These are phyloP conservation scores for Enteromius radiatus DNA, from an alignment of 2,797 vertebrate genomes.

Conservation along the genomic window DNA sequence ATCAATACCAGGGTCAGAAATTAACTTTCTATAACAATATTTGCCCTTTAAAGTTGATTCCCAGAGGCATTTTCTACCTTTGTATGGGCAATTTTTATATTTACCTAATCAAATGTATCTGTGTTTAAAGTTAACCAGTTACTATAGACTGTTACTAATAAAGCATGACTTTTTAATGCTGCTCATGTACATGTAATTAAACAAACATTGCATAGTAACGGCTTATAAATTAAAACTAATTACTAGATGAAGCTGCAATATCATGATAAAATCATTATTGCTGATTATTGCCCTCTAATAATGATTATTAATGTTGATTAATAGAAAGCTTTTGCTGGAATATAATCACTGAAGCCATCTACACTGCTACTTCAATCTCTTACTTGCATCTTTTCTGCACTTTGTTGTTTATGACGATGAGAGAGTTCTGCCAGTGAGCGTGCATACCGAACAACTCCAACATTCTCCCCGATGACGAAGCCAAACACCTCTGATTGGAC, in stretches of 20 bases:
- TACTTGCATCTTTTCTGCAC: constrained; percentile 5
- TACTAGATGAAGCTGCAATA: constrained; percentile 1
- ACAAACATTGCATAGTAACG: background rate
- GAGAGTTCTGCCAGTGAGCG: background rate
- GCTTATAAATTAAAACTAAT: constrained; percentile 7
- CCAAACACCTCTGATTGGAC: background rate
- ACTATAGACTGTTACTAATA: constrained; percentile 3
- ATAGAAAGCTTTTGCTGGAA: background rate
- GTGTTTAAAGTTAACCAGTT: constrained; percentile 6
- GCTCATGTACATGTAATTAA: background rate
- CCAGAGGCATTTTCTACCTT: background rate
- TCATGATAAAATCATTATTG: constrained; percentile 8
- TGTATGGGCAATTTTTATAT: background rate
- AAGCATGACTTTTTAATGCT: background rate
- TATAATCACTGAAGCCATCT: background rate
- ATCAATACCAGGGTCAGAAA: constrained; percentile 16
- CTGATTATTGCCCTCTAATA: constrained; percentile 1
- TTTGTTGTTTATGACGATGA: background rate
- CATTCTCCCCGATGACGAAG: background rate
- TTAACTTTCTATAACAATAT: background rate
- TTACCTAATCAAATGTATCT: background rate
- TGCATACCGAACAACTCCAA: background rate
- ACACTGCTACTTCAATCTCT: constrained; percentile 1
- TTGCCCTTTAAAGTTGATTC: background rate
- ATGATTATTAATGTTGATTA: background rate